Conservation (phyloP, 2,888 invertebrate species). For the Andrena minutula region DNA sequence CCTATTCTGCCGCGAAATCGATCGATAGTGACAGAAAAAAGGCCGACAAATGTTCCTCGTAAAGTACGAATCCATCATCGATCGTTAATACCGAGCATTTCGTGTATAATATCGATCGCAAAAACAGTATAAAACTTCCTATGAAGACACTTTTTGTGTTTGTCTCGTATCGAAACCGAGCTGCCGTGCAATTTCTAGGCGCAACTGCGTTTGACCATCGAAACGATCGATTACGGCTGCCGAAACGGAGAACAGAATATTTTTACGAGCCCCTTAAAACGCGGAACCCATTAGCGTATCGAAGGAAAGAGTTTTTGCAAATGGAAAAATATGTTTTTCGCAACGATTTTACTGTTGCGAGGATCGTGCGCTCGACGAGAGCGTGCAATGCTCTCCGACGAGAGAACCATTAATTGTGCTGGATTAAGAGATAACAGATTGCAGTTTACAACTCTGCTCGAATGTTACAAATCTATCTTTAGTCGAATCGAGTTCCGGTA, state of each 20-base stretch:
- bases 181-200: no score
- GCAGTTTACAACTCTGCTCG: constrained; percentile 30
- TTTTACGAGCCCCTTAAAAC: not conserved
- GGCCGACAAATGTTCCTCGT: not conserved
- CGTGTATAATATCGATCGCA: not conserved
- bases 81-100: not conserved
- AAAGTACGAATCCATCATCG: not conserved
- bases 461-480: constrained; percentile 66
- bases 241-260: not conserved
- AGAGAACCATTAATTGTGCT: constrained; percentile 14
- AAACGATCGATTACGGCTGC: not conserved
- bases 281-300: not conserved
- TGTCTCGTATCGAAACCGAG: not conserved
- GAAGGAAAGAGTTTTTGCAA: not conserved
- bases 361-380: not conserved
- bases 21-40: not conserved
- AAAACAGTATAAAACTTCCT: not conserved
- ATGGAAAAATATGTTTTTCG: not conserved
- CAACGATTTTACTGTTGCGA: not conserved
- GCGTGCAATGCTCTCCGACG: constrained; percentile 13
- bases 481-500: constrained; percentile 31
- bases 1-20: constrained; percentile 27
- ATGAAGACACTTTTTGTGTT: not conserved
- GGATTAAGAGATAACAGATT: constrained; percentile 49
- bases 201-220: no score